Base-by-base conservation (phyloP, 1,140 invertebrate species). In the Elysia chlorotica region DNA sequence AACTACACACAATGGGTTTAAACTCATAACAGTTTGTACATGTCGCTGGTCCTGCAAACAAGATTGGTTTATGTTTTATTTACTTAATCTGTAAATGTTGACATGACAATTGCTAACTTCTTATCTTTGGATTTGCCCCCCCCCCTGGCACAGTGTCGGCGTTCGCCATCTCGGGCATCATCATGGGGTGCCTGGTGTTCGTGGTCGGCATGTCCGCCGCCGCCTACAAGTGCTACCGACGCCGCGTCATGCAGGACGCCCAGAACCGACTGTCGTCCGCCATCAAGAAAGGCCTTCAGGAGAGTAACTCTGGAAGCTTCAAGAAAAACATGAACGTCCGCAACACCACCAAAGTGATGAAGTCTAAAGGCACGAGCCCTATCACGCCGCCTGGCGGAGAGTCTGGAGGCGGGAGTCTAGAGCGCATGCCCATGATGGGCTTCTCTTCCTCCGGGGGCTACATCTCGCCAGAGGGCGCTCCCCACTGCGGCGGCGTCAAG, bases 211-310 rank as follows among this genome's bases (percentile, higher is more conserved):
- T 83, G 10, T 74, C 80, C 0, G 81, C 79, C 23, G 76, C 81
- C 23, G 81, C 76, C 3, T 86, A 83, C 77, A 83, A 82, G 71
- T 85, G 84, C 41, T 85, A 86, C 75, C 73, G 81, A 67, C 74
- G 82, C 1, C 81, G 82, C 1, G 74, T 82, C 28, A 79, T 79
- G 61, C 73, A 77, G 33, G 81, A 83, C 66, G 82, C 81, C 35
- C 82, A 83, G 57, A 86, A 80, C 65, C 73, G 85, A 28, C 80
- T 87, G 17, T 87, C 86, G 19, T 81, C 81, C 36, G 85, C 86
- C 37, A 86, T 86, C 41, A 86, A 86, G 74, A 84, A 83, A 63
- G 86, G 86, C 10, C 79, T 86, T 2, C 83, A 83, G 71, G 82
- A 86, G 62, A 82, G 78, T 48, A 77, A 80, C 30, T 74, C 73